phyloP scores from a whole-genome alignment of 2,797 vertebrate species.

The Steatocranus sp. region DNA sequence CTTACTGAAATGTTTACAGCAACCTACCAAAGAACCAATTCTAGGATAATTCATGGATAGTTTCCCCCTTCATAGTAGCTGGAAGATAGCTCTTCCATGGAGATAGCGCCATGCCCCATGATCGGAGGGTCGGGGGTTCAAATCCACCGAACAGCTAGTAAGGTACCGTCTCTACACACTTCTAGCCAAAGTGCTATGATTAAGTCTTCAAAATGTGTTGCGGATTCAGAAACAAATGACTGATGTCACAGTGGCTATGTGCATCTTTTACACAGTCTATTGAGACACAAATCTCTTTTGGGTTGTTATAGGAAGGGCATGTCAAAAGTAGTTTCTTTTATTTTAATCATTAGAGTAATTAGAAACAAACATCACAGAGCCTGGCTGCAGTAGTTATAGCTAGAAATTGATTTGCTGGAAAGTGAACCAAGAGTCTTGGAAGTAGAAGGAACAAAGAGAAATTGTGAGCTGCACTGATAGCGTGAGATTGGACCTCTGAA shows the following conservation, averaged over 20 bases:
- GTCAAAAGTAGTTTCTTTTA: neutral
- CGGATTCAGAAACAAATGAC: no score
- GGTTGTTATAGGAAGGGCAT: neutral
- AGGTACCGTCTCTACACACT: neutral
- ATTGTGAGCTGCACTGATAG: neutral
- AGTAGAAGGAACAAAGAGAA: neutral
- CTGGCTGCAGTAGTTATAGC: neutral
- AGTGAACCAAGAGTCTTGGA: neutral
- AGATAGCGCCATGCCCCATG: neutral
- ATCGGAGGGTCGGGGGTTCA: accelerated
- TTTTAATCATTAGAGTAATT: neutral
- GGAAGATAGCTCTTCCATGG: neutral
- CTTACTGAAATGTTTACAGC: neutral
- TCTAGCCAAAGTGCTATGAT: no score
- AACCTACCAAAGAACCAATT: neutral
- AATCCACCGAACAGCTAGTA: neutral
- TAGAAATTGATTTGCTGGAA: neutral
- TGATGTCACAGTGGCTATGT: no score
- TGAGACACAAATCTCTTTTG: no score
- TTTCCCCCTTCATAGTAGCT: neutral
- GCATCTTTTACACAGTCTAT: no score
- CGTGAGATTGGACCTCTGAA: neutral
- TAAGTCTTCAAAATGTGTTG: no score
- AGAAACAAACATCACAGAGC: neutral
- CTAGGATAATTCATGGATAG: neutral